Base-by-base conservation (phyloP, 2,888 invertebrate species). In the Oasisia sp. region DNA sequence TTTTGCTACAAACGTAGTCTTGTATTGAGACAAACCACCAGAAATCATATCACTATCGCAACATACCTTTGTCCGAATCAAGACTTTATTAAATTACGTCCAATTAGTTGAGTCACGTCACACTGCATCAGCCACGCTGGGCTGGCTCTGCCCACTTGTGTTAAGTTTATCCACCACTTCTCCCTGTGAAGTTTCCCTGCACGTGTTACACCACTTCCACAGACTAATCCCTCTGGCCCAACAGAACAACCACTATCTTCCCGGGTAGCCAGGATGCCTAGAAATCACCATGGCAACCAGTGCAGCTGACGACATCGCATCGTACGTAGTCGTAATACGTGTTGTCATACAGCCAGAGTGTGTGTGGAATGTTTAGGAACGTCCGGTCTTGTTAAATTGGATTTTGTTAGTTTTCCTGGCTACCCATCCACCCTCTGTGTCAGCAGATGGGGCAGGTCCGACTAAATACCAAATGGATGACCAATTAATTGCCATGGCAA, bases 121-220 rank as follows among this genome's bases (percentile, higher is more conserved):
- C 74, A 7, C 74, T 74, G 74, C 74, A 74, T 74, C 74, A 74
- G 74, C 74, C 74, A 74, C 27, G 27, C 74, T 50, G 50, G 50
- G 9, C 74, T 27, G 74, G 5, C 74, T 27, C 74, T 74, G 74
- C 7, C 74, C 74, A 74, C 74, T 74, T 74, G 74, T 74, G 74
- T 74, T 27, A 74, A 74, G 74, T 74, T 74, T 74, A 74, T 74
- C 74, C 38, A 7, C 27, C 74, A 74, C 74, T 74, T 74, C 74
- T 74, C 27, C 5, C 74, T n/a, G 19, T 74, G 74, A 74, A 74
- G 74, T 74, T 56, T 74, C 74, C 74, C 19, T 7, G 74, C 74
- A 74, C 74, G 74, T 74, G 74, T 74, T 74, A 74, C 74, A 27
- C 74, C 74, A 74, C 74, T 74, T 74, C 74, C 27, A 74, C n/a